Conservation (phyloP, 2,888 invertebrate genomes). For the Zaprionus obscuricornis region DNA sequence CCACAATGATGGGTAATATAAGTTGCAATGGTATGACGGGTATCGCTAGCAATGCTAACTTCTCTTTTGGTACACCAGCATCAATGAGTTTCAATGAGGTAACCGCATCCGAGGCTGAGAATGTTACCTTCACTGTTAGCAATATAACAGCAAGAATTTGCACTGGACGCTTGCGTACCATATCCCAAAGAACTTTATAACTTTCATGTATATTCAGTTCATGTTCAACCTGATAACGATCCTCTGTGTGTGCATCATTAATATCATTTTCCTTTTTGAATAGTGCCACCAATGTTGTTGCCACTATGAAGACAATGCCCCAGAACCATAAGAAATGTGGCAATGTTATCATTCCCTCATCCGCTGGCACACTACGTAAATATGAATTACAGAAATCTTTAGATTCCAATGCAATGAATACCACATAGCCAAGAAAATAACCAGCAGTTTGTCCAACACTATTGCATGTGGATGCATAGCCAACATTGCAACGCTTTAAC, state of each 20-base stretch:
- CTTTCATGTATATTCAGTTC: slow-evolving; percentile 87
- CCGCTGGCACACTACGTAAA: slow-evolving; percentile 88
- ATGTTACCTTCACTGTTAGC: slow-evolving; percentile 96
- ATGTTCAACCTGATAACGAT: slow-evolving; percentile 79
- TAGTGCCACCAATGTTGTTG: slow-evolving; percentile 94
- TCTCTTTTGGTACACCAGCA: slow-evolving; percentile 97
- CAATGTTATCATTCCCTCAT: slow-evolving; percentile 89
- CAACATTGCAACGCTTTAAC: slow-evolving; percentile 98
- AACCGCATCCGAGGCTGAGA: slow-evolving; percentile 97
- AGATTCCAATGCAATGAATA: slow-evolving; percentile 98
- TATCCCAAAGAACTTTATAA: slow-evolving; percentile 92
- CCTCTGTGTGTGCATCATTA: slow-evolving; percentile 79
- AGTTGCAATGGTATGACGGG: slow-evolving; percentile 98
- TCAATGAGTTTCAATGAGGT: slow-evolving; percentile 97
- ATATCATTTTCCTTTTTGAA: slow-evolving; percentile 91
- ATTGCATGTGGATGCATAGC: slow-evolving; percentile 99
- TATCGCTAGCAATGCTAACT: slow-evolving; percentile 95
- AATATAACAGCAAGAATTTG: slow-evolving; percentile 90
- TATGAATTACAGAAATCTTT: slow-evolving; percentile 98
- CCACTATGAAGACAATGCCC: slow-evolving; percentile 95
- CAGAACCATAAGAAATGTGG: slow-evolving; percentile 96
- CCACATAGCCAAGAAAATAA: slow-evolving; percentile 97
- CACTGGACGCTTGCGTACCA: slow-evolving; percentile 92
- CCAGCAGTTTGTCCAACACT: slow-evolving; percentile 99
- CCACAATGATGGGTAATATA: slow-evolving; percentile 91